Evolutionary conservation across 2,797 vertebrate genomes (phyloP), one percentile per base, ranked within the genome.

Genomic region (Microctenopoma stevenorrisi): DNA sequence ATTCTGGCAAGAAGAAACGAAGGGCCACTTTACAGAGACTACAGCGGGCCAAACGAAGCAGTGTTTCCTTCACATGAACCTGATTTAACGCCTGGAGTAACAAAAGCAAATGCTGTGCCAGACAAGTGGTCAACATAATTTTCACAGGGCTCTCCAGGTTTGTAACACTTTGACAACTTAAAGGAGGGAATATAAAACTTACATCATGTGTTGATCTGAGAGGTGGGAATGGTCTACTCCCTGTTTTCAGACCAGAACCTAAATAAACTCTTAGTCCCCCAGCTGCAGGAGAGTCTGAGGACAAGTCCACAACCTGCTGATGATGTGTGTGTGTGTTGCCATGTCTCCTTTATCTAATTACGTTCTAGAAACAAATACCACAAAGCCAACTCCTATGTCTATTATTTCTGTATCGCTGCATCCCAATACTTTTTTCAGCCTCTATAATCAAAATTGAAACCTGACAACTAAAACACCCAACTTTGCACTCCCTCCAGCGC

Each of bases 161-260:
- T 75, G 40, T 28, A 54, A 69, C 51, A 49, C 7, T 25, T 42
- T 72, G 48, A 65, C 63, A 16, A 63, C 55, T 55, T 77, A 66
- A 15, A 66, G 58, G 48, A 74, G 69, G 60, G 51, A 75, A 72
- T 76, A 71, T 68, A 74, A 72, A 28, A 49, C 44, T 81, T 70
- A 76, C 69, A 72, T 78, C 72, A 58, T 25, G 62, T 84, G 83
- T 80, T 87, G 83, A 80, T 78, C 55, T 67, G 66, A 53, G 68
- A 77, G 71, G 57, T 72, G 74, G 78, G 54, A 64, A 54, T 1
- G 46, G 35, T 76, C 44, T 83, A 73, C 86, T 84, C 82, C 80
- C 78, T 82, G 83, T 82, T 91, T 79, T 84, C 37, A 73, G 73
- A 89, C n/a, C 49, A 60, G 53, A 80, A 84, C 61, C 59, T 74